phyloP scores from a whole-genome alignment of 2,797 vertebrate genomes.

The Zalophus californianus region DNA sequence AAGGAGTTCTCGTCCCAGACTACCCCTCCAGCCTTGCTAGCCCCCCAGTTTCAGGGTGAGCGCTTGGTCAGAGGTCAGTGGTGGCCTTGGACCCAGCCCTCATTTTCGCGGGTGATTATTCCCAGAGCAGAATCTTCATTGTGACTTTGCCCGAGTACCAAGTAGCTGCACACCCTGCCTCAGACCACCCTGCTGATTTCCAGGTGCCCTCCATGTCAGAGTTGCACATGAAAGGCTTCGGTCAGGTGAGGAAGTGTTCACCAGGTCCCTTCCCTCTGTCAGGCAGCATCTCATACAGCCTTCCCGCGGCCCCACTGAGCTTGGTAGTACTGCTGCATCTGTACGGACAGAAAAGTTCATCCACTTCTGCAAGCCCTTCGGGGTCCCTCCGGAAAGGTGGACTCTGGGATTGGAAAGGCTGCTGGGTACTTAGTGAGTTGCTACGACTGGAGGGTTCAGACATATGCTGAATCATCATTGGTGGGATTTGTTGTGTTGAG shows the following conservation, averaged over 20 bases:
- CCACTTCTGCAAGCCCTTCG: background rate
- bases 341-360: background rate
- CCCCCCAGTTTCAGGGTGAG: background rate
- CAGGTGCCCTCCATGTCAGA: background rate
- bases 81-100: background rate
- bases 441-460: background rate
- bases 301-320: background rate
- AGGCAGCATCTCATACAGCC: background rate
- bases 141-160: background rate
- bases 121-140: background rate
- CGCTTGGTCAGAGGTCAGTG: background rate
- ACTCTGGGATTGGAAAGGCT: background rate
- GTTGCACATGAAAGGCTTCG: background rate
- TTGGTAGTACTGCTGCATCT: background rate
- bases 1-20: background rate
- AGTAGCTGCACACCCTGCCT: background rate
- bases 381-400: background rate
- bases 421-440: background rate
- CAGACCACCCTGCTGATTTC: background rate
- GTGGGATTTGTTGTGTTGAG: background rate
- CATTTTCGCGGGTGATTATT: background rate
- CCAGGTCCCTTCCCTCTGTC: background rate
- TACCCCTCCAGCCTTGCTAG: background rate
- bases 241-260: background rate
- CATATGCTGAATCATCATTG: background rate